Base-by-base conservation (phyloP, 2,113 vertebrate species). In the Butorides virescens region DNA sequence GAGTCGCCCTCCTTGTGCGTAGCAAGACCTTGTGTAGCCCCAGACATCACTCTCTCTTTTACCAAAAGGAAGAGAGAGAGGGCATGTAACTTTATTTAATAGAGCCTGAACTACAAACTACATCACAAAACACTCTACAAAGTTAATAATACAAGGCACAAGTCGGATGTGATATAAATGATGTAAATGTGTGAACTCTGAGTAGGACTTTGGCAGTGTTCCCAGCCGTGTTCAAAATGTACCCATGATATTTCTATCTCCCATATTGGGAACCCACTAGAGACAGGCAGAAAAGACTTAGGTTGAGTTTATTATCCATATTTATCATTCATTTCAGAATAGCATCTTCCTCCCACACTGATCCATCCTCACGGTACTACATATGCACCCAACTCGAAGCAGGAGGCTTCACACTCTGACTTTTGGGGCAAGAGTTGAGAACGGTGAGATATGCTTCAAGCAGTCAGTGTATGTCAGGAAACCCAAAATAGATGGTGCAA, bases 151-250 rank as follows among this genome's bases (percentile, higher is more conserved):
- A 96, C 92, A 96, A 91, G 67, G 74, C 89, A 94, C 46, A 97
- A 96, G 74, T 95, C 55, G 78, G 95, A 93, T 97, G 83, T 95
- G 77, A 95, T 95, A 95, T 95, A 95, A 96, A 96, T 95, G 89
- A 97, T 95, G 93, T 95, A 97, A 95, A 97, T 90, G 96, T 97
- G 91, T 94, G 91, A 97, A 96, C 90, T 93, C 89, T 96, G 93
- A 95, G 96, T 97, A 96, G 97, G 96, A 97, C 80, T 93, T 95
- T 95, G 94, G 95, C 89, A 70, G 81, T 63, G 53, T 90, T 96
- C 95, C 95, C 94, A 97, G 96, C 77, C 16, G 1, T 88, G 87
- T 97, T 96, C 96, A 93, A 95, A 97, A 97, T 97, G 95, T 95
- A 93, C 94, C 95, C 92, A 95, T 96, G 96, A 76, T 97, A 97